Percentiles rank a stretch among this genome's conserved stretches.
phyloP scores from a whole-genome alignment of 2,797 vertebrate genomes.

The Scomberomorus guttatus region DNA sequence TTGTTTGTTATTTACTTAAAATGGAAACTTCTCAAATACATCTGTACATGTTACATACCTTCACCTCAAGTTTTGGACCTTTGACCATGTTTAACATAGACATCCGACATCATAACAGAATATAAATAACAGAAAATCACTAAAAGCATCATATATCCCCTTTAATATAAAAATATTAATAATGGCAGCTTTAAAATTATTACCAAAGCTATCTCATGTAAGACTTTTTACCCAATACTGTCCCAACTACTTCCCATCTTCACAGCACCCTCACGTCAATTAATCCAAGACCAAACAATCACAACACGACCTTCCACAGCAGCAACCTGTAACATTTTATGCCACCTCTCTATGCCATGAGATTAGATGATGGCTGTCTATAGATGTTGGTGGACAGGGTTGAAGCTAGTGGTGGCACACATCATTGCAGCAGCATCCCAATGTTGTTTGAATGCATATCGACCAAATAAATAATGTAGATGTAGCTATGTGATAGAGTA shows the following conservation, averaged over 20 bases:
- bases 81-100: too few species aligned
- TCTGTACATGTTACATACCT: too few species aligned
- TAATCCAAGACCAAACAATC: too few species aligned
- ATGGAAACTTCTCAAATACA: neutral
- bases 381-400: neutral
- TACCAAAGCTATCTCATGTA: slow-evolving; percentile 30
- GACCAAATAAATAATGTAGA: neutral
- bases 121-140: too few species aligned
- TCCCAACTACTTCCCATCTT: too few species aligned
- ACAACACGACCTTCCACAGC: neutral
- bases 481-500: neutral
- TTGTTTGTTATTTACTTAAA: too few species aligned
- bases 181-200: neutral
- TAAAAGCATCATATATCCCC: too few species aligned
- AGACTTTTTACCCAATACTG: too few species aligned
- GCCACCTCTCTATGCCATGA: neutral
- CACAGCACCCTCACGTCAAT: neutral
- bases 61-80: too few species aligned
- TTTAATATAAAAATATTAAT: too few species aligned
- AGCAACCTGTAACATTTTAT: neutral
- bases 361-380: neutral
- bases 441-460: neutral
- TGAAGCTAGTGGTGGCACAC: neutral
- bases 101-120: too few species aligned
- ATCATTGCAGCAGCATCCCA: neutral